Evolutionary conservation across 2,888 invertebrate species (phyloP).

Genomic region (Anticlea derivata): DNA sequence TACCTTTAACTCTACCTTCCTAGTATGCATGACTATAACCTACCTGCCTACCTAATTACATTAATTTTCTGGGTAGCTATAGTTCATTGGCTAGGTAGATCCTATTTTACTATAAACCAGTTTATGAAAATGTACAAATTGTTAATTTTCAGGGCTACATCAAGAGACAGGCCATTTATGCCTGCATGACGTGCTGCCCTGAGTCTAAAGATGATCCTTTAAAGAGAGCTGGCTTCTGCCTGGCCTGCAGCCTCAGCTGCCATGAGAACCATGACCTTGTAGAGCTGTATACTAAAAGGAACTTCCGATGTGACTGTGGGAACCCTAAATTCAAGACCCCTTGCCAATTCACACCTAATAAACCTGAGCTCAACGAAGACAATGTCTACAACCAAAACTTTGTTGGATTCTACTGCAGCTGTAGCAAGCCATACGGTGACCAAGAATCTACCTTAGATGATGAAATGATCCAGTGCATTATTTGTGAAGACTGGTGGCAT

Average conservation of each 20-base stretch:
- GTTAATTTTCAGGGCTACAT: constrained; percentile 90
- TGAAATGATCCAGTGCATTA: constrained; percentile 97
- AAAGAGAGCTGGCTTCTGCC: constrained; percentile 92
- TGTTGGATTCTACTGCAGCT: constrained; percentile 95
- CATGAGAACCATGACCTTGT: constrained; percentile 98
- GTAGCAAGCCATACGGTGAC: constrained; percentile 97
- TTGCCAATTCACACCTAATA: constrained; percentile 87
- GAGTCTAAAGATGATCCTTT: constrained; percentile 83
- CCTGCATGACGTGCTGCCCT: constrained; percentile 95
- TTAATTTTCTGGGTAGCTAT: background rate
- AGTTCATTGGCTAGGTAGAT: background rate
- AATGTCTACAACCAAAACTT: constrained; percentile 98
- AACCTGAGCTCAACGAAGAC: constrained; percentile 86
- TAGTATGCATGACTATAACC: too few relatives aligned
- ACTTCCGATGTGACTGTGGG: constrained; percentile 98
- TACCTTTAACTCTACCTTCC: too few relatives aligned
- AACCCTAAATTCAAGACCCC: constrained; percentile 89
- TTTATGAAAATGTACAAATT: background rate
- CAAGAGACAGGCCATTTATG: constrained; percentile 96
- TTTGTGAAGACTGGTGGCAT: constrained; percentile 99
- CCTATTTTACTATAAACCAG: background rate
- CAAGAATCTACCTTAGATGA: constrained; percentile 91
- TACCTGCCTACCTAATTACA: background rate
- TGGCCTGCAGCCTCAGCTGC: constrained; percentile 96
- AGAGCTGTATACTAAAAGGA: constrained; percentile 97